Base-by-base conservation (phyloP, 2,797 vertebrate genomes). In the Halcyon leucocephala region DNA sequence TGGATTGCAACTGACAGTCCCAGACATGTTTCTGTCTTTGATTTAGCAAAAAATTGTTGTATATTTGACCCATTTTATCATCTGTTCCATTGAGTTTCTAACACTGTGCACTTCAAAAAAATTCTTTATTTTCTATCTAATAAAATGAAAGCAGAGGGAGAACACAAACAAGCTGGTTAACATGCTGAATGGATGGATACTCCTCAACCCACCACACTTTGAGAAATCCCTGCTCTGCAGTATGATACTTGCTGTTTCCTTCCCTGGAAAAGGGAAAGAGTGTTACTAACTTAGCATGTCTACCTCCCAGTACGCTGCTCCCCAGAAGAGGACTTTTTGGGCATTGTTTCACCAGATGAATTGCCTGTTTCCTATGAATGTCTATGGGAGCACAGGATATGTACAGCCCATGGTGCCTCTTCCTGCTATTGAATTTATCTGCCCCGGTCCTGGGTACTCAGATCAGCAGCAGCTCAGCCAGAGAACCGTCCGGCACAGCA, bases 401-500 rank as follows among this genome's bases (percentile, higher is more conserved):
- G 48, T 13, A 52, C 55, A 72, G 35, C 33, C 60, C 78, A 84
- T 60, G 22, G 74, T 73, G 84, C 52, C 64, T 82, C 83, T 93
- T 95, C 90, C 81, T 94, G 83, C 37, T 81, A 89, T 94, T 96
- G 79, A 87, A 20, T 77, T 74, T 10, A 52, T 42, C 24, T 78
- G 44, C 11, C 26, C 4, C 28, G 57, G 61, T 14, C 11, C 41
- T 0, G 7, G 14, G 52, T 33, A 73, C n/a, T 22, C 33, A 42
- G 44, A 93, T 64, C n/a, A 37, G 39, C 26, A 44, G 90, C 0
- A 0, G 22, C 60, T 87, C 57, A 64, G 60, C n/a, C 44, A n/a
- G 29, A 41, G 62, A 66, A 39, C 25, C 0, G 1, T 35, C 24
- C 16, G 2, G 10, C 33, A 61, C 29, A 71, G 70, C 64, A 82